Evolutionary conservation across 2,888 invertebrate species (phyloP), one percentile per base, ranked within the genome.

Genomic region (Chirona hameri): DNA sequence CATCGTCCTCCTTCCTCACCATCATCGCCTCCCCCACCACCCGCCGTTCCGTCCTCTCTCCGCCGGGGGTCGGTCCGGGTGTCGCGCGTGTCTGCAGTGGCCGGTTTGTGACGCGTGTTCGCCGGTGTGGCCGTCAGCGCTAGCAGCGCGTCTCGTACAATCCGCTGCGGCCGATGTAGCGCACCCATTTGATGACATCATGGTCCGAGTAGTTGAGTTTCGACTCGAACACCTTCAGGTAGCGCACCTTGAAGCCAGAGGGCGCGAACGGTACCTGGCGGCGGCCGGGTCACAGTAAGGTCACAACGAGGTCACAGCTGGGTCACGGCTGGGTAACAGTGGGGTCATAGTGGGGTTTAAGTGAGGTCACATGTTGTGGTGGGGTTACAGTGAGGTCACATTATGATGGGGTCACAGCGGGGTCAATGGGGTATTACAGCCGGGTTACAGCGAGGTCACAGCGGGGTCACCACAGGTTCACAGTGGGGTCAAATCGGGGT

Each of bases 111-210:
- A 48, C 48, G 48, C 48, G 48, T 48, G 48, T 48, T 48, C 48
- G 57, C 57, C 57, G 57, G 10, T 7, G 10, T 4, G 18, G 57
- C 57, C 3, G 57, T 21, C 60, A 21, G 21, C 76, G 39, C 83
- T 87, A 99, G 91, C 99, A 99, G 89, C 99, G 91, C 69, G 99
- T 99, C 91, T 99, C 99, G 88, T 99, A 99, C 79, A 99, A 92
- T 83, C 99, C 99, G 88, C 98, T 99, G 87, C 98, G 93, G 80
- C 99, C 99, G 87, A 99, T 99, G 90, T 99, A 99, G 55, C 99
- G 92, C 85, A 99, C 99, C 99, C 99, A 99, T 93, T 99, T 99
- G 88, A 99, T 99, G 85, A 99, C 99, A 89, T 99, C 99, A 87
- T 99, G 99, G 89, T 99, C 99, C 1, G 98, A 99, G 89, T 99